Base-by-base conservation (phyloP, 2,113 vertebrate genomes). In the Verasper variegatus region DNA sequence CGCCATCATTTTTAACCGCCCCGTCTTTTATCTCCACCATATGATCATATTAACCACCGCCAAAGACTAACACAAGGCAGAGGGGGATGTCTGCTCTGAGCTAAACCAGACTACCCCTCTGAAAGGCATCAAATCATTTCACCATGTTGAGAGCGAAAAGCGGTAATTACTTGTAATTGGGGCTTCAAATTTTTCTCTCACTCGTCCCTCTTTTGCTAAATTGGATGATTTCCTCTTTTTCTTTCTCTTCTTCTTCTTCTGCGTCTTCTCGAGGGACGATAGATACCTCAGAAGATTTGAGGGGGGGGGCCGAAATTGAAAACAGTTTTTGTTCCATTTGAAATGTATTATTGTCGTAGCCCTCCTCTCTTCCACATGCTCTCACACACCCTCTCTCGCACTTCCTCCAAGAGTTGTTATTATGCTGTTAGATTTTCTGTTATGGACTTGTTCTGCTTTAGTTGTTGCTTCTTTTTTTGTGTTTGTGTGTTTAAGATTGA, bases 111-210 rank as follows among this genome's bases (percentile, higher is more conserved):
- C 95, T 94, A 93, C 96, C 21, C 95, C 93, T 94, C 95, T 91
- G 95, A 97, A 97, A 97, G 95, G 95, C 96, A 96, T 97, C 96
- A 97, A 98, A 98, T 98, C 97, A 98, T 98, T 99, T 96, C 97
- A 97, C 97, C 96, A 96, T 97, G 96, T 96, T 96, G 95, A 96
- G 96, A 98, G 97, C 96, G 93, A 97, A 97, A 98, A 96, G 96
- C 95, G 95, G 96, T 98, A 98, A 99, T 99, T 99, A 97, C 96
- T 97, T 94, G 95, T 97, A 99, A 99, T 99, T 99, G 95, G 95
- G 79, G 92, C 96, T 96, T 96, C 95, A 96, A 93, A 96, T 96
- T 96, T 96, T 91, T 91, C 87, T 88, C 85, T 81, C 78, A 51
- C 87, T 87, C 76, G 85, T 93, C 89, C 82, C 84, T 96, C 95